Percentiles rank a stretch among this genome's conserved stretches.
Conservation (phyloP, 2,888 invertebrate species). For the Caenorhabditis virilis region DNA sequence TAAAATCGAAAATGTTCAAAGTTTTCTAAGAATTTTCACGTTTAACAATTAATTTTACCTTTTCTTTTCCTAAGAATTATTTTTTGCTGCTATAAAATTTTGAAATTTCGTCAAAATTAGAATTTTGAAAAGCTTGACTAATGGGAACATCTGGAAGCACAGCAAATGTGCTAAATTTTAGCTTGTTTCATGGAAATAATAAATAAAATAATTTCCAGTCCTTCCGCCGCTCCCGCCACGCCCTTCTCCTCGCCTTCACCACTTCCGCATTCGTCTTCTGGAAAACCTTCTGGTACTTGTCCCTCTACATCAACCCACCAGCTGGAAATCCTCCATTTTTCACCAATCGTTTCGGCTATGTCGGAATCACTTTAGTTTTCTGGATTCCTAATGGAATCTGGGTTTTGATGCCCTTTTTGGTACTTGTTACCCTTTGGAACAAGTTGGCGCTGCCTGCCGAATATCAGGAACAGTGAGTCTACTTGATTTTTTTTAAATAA, state of each 20-base stretch:
- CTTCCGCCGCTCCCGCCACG: conserved; percentile 53
- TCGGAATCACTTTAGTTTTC: conserved; percentile 40
- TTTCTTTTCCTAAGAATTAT: too few relatives aligned
- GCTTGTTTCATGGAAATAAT: too few relatives aligned
- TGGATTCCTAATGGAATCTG: conserved; percentile 52
- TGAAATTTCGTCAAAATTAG: too few relatives aligned
- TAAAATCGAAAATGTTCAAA: too few relatives aligned
- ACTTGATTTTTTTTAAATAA: neutral
- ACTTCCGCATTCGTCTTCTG: conserved; percentile 61
- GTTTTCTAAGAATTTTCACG: too few relatives aligned
- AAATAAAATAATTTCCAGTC: too few relatives aligned
- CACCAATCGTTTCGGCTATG: conserved; percentile 24
- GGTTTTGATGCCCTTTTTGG: conserved; percentile 56
- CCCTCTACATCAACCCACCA: conserved; percentile 56
- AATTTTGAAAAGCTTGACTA: too few relatives aligned
- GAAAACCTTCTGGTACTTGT: conserved; percentile 63
- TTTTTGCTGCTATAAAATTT: too few relatives aligned
- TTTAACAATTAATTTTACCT: too few relatives aligned
- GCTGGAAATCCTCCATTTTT: conserved; percentile 41
- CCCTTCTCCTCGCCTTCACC: conserved; percentile 58
- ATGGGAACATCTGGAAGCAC: too few relatives aligned
- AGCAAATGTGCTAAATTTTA: neutral
- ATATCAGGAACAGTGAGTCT: conserved; percentile 37
- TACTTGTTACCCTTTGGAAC: conserved; percentile 56
- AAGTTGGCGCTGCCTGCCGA: conserved; percentile 41